Base-by-base conservation (phyloP, 2,797 vertebrate species). In the Enteromius anoplus region DNA sequence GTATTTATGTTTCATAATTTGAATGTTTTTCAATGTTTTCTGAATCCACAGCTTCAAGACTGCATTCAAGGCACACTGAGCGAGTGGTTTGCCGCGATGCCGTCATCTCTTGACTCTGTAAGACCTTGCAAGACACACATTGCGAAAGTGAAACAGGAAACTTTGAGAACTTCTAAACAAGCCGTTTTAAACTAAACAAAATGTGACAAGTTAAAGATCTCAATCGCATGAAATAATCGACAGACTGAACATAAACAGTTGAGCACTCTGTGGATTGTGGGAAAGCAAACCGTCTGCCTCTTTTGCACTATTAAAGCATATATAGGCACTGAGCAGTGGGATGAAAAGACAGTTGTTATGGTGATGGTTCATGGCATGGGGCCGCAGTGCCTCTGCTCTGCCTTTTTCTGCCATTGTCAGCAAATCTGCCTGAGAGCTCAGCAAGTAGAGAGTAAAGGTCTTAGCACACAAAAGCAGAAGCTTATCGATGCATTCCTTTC, bases 21-120 rank as follows among this genome's bases (percentile, higher is more conserved):
- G 11, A 32, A n/a, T 49, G 12, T 60, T 70, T 32, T 53, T 23
- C 29, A 19, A 26, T 69, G 40, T 81, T 77, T 11, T 77, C 19
- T 70, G 5, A 21, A 71, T 85, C 9, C 94, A 80, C 93, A 99
- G 98, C 96, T 99, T 87, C 96, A 96, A 86, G 98, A 98, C 89
- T 99, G 97, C 91, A 96, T 99, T 91, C 96, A 96, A 88, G 97
- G 96, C 81, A 97, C 97, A 0, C 91, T 99, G 88, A 96, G 91
- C 71, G 97, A 98, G 53, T 99, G 97, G 98, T 93, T 95, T 90
- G 93, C 95, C 15, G 92, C 94, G 29, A 91, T 94, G 80, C 89
- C 92, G 83, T 86, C 89, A 15, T 90, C 93, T 79, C 81, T 89
- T 64, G 90, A 95, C 88, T 94, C 94, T 91, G 93, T 96, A 87